These are phyloP conservation scores for Thunnus thynnus DNA, from an alignment of 2,113 vertebrate species.

Conservation along the genomic window DNA sequence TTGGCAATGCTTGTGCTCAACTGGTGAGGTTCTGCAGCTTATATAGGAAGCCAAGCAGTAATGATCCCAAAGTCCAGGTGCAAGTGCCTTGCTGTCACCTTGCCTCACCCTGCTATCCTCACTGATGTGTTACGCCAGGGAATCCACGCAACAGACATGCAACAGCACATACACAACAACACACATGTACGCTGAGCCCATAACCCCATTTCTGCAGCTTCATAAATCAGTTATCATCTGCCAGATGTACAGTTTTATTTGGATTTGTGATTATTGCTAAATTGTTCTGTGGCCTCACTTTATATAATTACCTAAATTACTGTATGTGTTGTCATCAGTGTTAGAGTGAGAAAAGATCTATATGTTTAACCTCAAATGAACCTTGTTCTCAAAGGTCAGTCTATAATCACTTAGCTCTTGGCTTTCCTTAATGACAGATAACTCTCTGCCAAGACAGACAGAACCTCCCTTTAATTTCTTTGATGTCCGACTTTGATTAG, in stretches of 20 bases:
- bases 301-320: background rate
- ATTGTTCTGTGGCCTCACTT: background rate
- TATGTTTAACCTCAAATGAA: background rate
- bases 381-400: background rate
- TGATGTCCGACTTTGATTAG: conserved; percentile 44
- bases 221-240: background rate
- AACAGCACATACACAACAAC: background rate
- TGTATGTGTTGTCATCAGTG: background rate
- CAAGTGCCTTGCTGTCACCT: conserved; percentile 73
- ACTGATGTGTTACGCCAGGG: conserved; percentile 38
- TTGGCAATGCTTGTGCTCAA: conserved; percentile 53
- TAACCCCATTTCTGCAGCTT: background rate
- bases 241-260: background rate
- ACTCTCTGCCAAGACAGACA: background rate
- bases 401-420: conserved; percentile 15
- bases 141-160: conserved; percentile 3
- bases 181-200: too few relatives aligned
- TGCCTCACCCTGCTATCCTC: conserved; percentile 56
- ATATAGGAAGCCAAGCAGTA: conserved; percentile 67
- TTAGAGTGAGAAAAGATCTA: background rate
- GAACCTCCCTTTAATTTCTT: background rate
- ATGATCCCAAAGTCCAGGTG: conserved; percentile 80
- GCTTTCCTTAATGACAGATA: conserved; percentile 2
- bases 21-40: conserved; percentile 49
- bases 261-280: background rate